Base-by-base conservation (phyloP, 2,888 invertebrate genomes). In the Nezara viridula region DNA sequence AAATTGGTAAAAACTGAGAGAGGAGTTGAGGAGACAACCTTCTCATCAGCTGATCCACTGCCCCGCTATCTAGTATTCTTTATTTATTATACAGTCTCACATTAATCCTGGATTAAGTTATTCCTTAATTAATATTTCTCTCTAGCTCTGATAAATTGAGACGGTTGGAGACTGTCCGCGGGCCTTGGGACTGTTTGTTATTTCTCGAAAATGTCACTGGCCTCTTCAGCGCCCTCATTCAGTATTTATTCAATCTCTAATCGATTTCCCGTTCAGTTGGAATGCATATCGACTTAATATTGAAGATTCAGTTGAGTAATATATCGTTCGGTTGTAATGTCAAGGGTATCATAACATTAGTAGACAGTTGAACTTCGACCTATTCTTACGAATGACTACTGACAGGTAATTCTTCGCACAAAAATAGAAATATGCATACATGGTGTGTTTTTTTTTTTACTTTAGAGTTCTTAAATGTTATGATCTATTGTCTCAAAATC, bases 21-120 rank as follows among this genome's bases (percentile, higher is more conserved):
- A n/a, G n/a, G n/a, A n/a, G n/a, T n/a, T n/a, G n/a, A n/a, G n/a
- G n/a, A n/a, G n/a, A n/a, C n/a, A n/a, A n/a, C n/a, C n/a, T n/a
- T n/a, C n/a, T n/a, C n/a, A n/a, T n/a, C n/a, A n/a, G n/a, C n/a
- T n/a, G n/a, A n/a, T n/a, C n/a, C n/a, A n/a, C n/a, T n/a, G n/a
- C 12, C 10, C 32, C 37, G 19, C 66, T 73, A 73, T 73, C 37
- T 73, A 19, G 66, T 19, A 2, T 37, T 73, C 32, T 37, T 73
- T 73, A 73, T 73, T 73, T 73, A 73, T 73, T 73, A 32, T 21
- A 21, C 66, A 19, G 21, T 3, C 66, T 73, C 0, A 2, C 66
- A 37, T 73, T 73, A 73, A 73, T 37, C 16, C 66, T 21, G 66
- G 21, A 73, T 73, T 73, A 73, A 73, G 66, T 32, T 73, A 73